These are phyloP conservation scores for Homalodisca vitripennis DNA, from an alignment of 1,140 invertebrate genomes.

Conservation along the genomic window DNA sequence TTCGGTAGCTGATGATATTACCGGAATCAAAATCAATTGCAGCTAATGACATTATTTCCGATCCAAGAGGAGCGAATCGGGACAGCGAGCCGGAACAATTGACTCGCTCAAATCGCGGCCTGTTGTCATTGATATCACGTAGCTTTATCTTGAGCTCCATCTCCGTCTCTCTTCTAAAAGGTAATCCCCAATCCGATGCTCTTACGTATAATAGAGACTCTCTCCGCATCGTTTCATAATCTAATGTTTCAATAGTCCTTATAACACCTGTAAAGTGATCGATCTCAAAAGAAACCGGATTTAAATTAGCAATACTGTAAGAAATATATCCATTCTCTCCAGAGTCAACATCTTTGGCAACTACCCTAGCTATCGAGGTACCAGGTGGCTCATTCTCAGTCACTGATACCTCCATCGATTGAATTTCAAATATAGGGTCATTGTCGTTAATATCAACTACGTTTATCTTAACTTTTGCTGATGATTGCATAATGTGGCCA, in stretches of 20 bases:
- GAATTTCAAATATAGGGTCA: slow-evolving; percentile 77
- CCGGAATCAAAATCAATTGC: slow-evolving; percentile 91
- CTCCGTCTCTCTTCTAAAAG: slow-evolving; percentile 85
- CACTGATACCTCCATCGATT: slow-evolving; percentile 62
- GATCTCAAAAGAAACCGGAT: slow-evolving; percentile 89
- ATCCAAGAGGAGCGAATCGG: slow-evolving; percentile 65
- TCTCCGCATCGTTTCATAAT: slow-evolving; percentile 87
- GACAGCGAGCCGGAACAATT: slow-evolving; percentile 82
- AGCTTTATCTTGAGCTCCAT: slow-evolving; percentile 77
- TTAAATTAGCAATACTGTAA: slow-evolving; percentile 87
- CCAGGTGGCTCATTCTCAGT: slow-evolving; percentile 88
- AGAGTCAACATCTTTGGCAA: slow-evolving; percentile 82
- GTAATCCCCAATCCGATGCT: slow-evolving; percentile 91
- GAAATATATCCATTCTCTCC: slow-evolving; percentile 94
- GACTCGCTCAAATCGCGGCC: slow-evolving; percentile 79
- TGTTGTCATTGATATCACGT: slow-evolving; percentile 88
- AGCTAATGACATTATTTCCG: slow-evolving; percentile 82
- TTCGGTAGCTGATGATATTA: slow-evolving; percentile 81
- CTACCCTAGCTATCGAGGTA: slow-evolving; percentile 74
- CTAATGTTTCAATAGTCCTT: slow-evolving; percentile 74
- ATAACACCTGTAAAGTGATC: slow-evolving; percentile 93
- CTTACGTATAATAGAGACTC: slow-evolving; percentile 77
- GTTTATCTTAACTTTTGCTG: slow-evolving; percentile 81
- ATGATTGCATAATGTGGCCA: slow-evolving; percentile 77
- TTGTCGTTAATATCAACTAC: slow-evolving; percentile 91